Evolutionary conservation across 2,888 invertebrate genomes (phyloP).

Genomic region (Andrena marginata): DNA sequence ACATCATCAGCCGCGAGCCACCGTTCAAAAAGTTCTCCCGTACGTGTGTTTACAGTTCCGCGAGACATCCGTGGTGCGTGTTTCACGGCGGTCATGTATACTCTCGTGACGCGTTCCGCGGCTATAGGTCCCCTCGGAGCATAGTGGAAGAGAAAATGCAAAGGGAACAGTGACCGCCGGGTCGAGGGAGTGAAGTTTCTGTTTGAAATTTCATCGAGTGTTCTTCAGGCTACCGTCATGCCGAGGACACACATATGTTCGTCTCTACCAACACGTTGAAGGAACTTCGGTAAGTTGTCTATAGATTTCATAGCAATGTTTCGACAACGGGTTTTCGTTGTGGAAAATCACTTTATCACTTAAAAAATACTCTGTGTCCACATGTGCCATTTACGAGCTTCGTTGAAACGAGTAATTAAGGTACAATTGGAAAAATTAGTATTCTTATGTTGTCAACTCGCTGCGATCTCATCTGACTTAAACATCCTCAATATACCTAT

Average conservation of each 20-base stretch:
- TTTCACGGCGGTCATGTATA: conserved; percentile 30
- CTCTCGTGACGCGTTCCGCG: background rate
- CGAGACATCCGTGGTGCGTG: conserved; percentile 42
- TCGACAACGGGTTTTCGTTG: background rate
- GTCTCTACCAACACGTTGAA: conserved; percentile 42
- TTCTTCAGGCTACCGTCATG: conserved; percentile 37
- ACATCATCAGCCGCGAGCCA: conserved; percentile 42
- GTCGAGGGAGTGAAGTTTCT: conserved; percentile 45
- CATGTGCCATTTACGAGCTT: background rate
- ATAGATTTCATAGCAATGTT: background rate
- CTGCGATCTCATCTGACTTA: background rate
- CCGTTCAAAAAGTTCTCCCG: conserved; percentile 61
- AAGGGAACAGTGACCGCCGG: conserved; percentile 22
- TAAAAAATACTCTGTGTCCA: background rate
- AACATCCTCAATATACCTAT: too few relatives aligned
- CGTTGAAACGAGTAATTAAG: background rate
- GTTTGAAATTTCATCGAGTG: conserved; percentile 19
- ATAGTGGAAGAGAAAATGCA: conserved; percentile 29
- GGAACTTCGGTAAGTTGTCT: conserved; percentile 46
- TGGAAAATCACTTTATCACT: background rate
- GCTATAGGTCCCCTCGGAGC: background rate
- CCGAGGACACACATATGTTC: conserved; percentile 47
- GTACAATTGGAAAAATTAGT: background rate
- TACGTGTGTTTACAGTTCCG: conserved; percentile 64
- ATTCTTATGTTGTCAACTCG: background rate